Evolutionary conservation across 2,888 invertebrate species (phyloP).

Genomic region (Patella caerulea): DNA sequence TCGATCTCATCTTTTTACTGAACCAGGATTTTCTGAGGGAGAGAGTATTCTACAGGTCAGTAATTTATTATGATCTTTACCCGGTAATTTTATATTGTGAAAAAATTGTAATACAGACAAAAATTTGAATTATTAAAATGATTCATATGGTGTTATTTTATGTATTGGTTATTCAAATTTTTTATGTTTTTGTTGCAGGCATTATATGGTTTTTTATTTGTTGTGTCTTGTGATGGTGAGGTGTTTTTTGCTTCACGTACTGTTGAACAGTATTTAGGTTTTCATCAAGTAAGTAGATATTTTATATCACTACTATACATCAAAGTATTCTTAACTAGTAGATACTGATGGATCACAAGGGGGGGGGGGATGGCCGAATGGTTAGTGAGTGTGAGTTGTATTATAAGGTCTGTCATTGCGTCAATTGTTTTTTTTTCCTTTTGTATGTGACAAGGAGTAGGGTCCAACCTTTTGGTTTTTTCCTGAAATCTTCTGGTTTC

Average conservation of each 20-base stretch:
- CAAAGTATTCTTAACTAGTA: neutral
- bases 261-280: slow-evolving; percentile 99
- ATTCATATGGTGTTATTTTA: neutral
- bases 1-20: slow-evolving; percentile 65
- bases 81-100: neutral
- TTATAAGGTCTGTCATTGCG: too few relatives aligned
- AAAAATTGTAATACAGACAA: neutral
- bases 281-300: slow-evolving; percentile 91
- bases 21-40: slow-evolving; percentile 68
- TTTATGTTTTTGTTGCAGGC: slow-evolving; percentile 76
- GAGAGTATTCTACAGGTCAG: slow-evolving; percentile 69
- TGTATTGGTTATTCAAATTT: too few relatives aligned
- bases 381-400: too few relatives aligned
- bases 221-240: slow-evolving; percentile 98
- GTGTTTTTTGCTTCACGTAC: slow-evolving; percentile 99
- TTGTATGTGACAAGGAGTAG: too few relatives aligned
- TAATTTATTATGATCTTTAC: neutral
- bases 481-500: too few relatives aligned
- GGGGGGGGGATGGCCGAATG: too few relatives aligned
- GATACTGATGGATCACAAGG: too few relatives aligned
- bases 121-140: neutral
- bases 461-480: too few relatives aligned
- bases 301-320: neutral
- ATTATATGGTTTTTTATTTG: slow-evolving; percentile 98
- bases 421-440: too few relatives aligned